Conservation (phyloP, 1,140 invertebrate genomes). For the Drosophila malerkotliana region DNA sequence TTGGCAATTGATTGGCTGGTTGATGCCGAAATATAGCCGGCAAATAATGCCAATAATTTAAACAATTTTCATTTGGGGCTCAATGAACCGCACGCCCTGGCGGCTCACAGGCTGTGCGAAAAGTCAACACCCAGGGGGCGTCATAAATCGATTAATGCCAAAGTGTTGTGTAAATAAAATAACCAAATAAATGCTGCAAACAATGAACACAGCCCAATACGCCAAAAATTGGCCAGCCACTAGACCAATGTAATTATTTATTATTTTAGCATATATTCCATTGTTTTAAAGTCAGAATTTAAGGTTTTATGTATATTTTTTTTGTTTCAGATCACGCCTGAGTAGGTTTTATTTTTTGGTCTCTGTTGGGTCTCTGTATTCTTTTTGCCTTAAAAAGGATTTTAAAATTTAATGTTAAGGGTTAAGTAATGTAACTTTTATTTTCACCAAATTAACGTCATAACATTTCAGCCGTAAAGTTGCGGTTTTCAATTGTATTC, state of each 20-base stretch:
- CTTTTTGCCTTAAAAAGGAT: background rate
- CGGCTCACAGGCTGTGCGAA: slow-evolving; percentile 22
- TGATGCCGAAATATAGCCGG: slow-evolving; percentile 18
- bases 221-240: background rate
- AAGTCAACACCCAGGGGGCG: slow-evolving; percentile 59
- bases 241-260: slow-evolving; percentile 12
- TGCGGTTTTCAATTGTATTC: slow-evolving; percentile 27
- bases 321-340: slow-evolving; percentile 32
- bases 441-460: slow-evolving; percentile 8
- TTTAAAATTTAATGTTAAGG: background rate
- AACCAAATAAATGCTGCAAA: slow-evolving; percentile 19
- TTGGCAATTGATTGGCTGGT: slow-evolving; percentile 33
- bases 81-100: slow-evolving; percentile 25
- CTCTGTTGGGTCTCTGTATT: slow-evolving; percentile 29
- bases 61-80: slow-evolving; percentile 51
- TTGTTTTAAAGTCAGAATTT: slow-evolving; percentile 34
- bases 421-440: background rate
- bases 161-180: slow-evolving; percentile 70
- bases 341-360: slow-evolving; percentile 45
- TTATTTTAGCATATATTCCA: slow-evolving; percentile 28
- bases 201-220: background rate
- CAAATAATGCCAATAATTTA: slow-evolving; percentile 53
- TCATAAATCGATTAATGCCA: slow-evolving; percentile 72
- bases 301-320: slow-evolving; percentile 14
- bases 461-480: slow-evolving; percentile 31